phyloP scores from a whole-genome alignment of 2,113 vertebrate species.

The Stictonetta naevosa region DNA sequence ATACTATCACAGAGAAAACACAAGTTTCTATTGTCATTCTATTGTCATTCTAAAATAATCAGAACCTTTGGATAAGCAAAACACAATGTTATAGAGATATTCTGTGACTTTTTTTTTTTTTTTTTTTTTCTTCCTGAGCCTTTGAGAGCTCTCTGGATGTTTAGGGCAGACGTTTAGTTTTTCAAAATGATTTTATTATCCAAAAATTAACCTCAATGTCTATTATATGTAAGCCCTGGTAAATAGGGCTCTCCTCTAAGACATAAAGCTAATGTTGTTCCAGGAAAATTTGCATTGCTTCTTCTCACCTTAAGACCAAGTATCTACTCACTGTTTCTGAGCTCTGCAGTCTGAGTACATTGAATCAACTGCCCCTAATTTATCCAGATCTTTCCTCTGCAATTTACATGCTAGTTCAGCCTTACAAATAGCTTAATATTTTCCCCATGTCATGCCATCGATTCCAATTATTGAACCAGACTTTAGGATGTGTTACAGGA shows the following conservation, averaged over 20 bases:
- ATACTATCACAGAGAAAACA: not conserved
- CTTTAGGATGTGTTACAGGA: not conserved
- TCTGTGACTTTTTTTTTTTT: not conserved
- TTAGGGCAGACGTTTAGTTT: not conserved
- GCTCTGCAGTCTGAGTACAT: not conserved
- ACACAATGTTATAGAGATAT: not conserved
- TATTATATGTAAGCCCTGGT: not conserved
- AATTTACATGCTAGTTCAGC: not conserved
- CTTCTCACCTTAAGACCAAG: fast-evolving
- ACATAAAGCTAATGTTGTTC: not conserved
- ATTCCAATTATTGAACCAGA: not conserved
- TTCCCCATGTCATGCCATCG: not conserved
- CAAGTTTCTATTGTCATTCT: not conserved
- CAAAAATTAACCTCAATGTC: not conserved
- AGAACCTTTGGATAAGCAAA: not conserved
- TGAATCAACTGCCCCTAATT: not conserved
- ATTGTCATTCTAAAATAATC: not conserved
- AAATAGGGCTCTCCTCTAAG: not conserved
- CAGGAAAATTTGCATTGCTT: not conserved
- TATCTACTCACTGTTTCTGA: not conserved
- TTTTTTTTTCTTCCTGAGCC: not conserved
- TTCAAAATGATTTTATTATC: not conserved
- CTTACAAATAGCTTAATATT: not conserved
- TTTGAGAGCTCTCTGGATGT: not conserved
- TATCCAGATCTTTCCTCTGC: not conserved